Conservation (phyloP, 2,797 vertebrate species). For the Hirundo rustica region DNA sequence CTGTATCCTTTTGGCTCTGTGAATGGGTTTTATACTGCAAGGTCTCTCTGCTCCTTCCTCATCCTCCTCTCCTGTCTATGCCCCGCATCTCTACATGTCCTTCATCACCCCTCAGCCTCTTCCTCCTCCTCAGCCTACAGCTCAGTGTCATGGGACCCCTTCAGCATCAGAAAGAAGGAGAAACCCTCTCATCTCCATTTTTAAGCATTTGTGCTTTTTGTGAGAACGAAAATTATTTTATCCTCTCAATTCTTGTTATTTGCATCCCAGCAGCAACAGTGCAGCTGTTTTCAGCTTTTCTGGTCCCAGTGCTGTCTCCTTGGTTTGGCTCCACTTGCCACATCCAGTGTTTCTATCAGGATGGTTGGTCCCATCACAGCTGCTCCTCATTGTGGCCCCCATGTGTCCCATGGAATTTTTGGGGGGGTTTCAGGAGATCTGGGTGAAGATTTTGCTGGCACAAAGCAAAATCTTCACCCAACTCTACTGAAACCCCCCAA, state of each 20-base stretch:
- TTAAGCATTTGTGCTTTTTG: not conserved
- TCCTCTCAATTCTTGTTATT: not conserved
- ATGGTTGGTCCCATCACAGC: rapidly evolving
- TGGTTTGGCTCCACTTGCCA: not conserved
- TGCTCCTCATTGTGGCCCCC: not conserved
- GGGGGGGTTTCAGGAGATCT: not conserved
- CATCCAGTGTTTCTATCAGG: rapidly evolving
- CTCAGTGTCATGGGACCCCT: not conserved
- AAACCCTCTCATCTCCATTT: not conserved
- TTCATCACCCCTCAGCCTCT: not conserved
- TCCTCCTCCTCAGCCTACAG: not conserved
- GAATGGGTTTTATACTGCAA: not conserved
- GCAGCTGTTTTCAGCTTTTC: not conserved
- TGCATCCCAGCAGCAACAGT: not conserved
- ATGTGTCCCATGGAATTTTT: not conserved
- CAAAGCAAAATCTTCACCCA: not conserved
- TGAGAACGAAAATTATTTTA: not conserved
- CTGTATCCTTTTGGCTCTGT: not conserved
- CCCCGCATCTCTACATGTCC: not conserved
- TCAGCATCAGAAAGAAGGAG: not conserved
- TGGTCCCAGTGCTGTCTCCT: rapidly evolving
- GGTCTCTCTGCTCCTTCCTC: not conserved
- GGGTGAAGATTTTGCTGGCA: not conserved
- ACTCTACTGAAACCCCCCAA: not conserved
- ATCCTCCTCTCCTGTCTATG: not conserved